Evolutionary conservation across 2,113 vertebrate species (phyloP).

Genomic region (Rhinoderma darwinii): DNA sequence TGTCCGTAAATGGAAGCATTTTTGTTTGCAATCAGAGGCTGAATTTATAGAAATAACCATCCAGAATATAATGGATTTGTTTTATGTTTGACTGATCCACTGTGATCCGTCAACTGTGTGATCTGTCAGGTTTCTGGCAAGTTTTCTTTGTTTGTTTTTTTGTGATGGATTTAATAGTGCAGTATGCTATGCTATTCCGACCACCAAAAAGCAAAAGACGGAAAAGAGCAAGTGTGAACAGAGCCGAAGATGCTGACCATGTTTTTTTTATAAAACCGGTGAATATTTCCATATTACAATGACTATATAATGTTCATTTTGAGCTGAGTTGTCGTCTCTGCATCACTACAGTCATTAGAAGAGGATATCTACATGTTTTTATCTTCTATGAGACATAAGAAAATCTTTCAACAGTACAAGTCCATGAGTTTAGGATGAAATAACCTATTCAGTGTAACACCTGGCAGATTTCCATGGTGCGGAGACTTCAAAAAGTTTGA

Average conservation of each 20-base stretch:
- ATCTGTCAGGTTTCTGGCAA: too few relatives aligned
- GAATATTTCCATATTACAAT: too few relatives aligned
- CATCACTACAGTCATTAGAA: slow-evolving; percentile 44
- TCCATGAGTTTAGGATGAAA: not conserved
- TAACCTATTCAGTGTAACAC: not conserved
- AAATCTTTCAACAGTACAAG: not conserved
- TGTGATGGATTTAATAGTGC: too few relatives aligned
- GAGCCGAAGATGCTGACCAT: not conserved
- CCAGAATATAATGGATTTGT: too few relatives aligned
- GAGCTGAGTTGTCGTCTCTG: slow-evolving; percentile 9
- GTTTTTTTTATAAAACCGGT: not conserved
- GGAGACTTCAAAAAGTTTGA: slow-evolving; percentile 49
- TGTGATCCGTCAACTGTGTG: too few relatives aligned
- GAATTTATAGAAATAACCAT: too few relatives aligned
- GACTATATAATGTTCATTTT: too few relatives aligned
- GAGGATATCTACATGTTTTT: slow-evolving; percentile 23
- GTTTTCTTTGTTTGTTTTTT: too few relatives aligned
- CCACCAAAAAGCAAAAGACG: not conserved
- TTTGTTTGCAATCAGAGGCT: too few relatives aligned
- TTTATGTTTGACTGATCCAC: too few relatives aligned
- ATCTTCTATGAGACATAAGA: not conserved
- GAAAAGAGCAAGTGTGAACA: not conserved
- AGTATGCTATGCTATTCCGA: too few relatives aligned
- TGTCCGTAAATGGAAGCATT: too few relatives aligned
- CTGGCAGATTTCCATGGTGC: not conserved